These are phyloP conservation scores for Dryocosmus kuriphilus DNA, from an alignment of 2,888 invertebrate genomes.

Conservation along the genomic window DNA sequence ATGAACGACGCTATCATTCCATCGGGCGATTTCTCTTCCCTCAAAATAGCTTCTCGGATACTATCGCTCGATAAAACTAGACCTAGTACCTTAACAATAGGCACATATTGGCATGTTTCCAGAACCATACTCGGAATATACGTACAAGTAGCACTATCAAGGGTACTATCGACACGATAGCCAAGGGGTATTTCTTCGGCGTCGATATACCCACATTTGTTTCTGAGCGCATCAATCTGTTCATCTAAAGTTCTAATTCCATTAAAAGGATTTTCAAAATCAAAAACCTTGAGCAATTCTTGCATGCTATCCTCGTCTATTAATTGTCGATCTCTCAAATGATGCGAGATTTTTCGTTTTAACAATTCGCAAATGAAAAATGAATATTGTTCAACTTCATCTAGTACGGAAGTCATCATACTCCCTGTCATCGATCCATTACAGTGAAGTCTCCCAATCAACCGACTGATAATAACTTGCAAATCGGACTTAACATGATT, in stretches of 20 bases:
- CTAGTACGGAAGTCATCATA: no score
- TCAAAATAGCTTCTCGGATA: constrained; percentile 39
- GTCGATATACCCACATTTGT: constrained; percentile 39
- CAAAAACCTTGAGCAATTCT: not conserved
- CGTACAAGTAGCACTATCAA: constrained; percentile 34
- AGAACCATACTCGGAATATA: constrained; percentile 45
- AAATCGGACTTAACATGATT: no score
- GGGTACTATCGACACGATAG: constrained; percentile 44
- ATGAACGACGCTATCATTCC: constrained; percentile 48
- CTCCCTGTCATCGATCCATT: no score
- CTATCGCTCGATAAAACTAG: constrained; percentile 47
- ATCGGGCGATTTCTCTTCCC: constrained; percentile 46
- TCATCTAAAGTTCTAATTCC: constrained; percentile 7
- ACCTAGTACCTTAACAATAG: constrained; percentile 48
- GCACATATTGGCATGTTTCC: constrained; percentile 53
- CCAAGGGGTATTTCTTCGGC: constrained; percentile 44
- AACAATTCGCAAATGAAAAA: not conserved
- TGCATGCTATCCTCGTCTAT: not conserved
- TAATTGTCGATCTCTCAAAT: constrained; percentile 4
- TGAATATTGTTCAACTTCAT: no score
- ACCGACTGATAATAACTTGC: not conserved
- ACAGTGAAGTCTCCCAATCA: not conserved
- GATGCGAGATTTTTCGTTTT: not conserved
- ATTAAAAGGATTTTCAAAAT: constrained; percentile 40
- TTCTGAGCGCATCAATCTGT: constrained; percentile 40